Percentiles rank a stretch among this genome's conserved stretches.
phyloP scores from a whole-genome alignment of 2,888 invertebrate species.

The Sialis fuliginosa region DNA sequence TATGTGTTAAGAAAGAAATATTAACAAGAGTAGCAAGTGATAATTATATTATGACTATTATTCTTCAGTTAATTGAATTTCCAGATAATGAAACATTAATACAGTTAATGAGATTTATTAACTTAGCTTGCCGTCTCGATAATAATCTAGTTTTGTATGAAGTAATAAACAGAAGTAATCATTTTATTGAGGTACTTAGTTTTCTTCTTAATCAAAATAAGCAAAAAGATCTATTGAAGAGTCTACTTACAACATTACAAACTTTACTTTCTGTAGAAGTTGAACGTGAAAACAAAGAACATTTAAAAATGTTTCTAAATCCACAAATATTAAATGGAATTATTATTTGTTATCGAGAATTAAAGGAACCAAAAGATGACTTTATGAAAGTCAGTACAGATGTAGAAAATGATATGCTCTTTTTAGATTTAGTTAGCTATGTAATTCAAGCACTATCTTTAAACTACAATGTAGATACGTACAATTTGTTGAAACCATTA shows the following conservation, averaged over 20 bases:
- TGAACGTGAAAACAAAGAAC: not conserved
- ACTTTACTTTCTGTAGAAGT: not conserved
- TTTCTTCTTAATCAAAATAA: constrained; percentile 10
- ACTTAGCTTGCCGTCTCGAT: constrained; percentile 19
- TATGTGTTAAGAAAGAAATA: constrained; percentile 49
- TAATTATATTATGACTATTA: constrained; percentile 33
- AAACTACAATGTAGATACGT: not conserved
- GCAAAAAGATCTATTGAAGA: constrained; percentile 12
- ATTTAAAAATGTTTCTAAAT: not conserved
- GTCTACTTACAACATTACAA: not conserved
- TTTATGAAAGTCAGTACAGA: not conserved
- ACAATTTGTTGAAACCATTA: not conserved
- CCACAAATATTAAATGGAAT: not conserved
- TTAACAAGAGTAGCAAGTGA: constrained; percentile 36
- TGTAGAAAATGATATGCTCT: not conserved
- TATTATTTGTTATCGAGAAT: not conserved
- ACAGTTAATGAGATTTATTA: constrained; percentile 51
- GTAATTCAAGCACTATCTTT: not conserved
- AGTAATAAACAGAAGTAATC: not conserved
- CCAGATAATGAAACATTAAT: constrained; percentile 55
- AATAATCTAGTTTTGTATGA: not conserved
- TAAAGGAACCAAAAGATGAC: not conserved
- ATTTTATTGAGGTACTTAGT: not conserved
- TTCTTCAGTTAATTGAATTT: constrained; percentile 36
- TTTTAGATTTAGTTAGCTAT: not conserved